Percentiles rank a stretch among this genome's conserved stretches.
Evolutionary conservation across 30 jellyfish, hydroid and myxozoan genomes (phyloP).

Genomic region (Aurelia aurita complex sp. Pacific): DNA sequence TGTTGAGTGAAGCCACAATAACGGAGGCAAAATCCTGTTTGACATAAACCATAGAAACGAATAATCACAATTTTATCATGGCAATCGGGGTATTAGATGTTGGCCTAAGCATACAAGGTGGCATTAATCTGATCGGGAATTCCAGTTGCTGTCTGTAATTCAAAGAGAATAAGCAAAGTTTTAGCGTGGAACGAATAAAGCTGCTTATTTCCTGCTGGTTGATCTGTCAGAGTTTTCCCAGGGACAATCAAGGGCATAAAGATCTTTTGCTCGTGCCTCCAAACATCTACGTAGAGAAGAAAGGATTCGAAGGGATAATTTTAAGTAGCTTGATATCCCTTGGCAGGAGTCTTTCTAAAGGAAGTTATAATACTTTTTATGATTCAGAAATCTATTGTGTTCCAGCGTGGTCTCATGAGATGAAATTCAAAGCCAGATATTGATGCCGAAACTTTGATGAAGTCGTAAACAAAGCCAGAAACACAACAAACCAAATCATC

Average conservation of each 20-base stretch:
- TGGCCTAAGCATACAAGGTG: background rate
- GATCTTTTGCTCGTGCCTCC: conserved; percentile 5
- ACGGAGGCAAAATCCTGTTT: too few species aligned
- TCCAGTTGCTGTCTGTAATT: conserved; percentile 22
- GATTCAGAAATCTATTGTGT: conserved; percentile 59
- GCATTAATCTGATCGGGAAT: background rate
- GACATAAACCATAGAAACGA: background rate
- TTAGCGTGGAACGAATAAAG: conserved; percentile 1
- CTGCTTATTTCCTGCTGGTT: conserved; percentile 23
- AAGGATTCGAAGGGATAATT: background rate
- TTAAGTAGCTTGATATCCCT: conserved; percentile 28
- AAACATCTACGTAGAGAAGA: conserved; percentile 11
- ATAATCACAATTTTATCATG: background rate
- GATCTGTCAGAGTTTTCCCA: conserved; percentile 21
- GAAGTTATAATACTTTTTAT: conserved; percentile 55
- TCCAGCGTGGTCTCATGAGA: conserved; percentile 46
- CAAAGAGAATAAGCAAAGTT: background rate
- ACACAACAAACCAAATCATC: conserved; percentile 50
- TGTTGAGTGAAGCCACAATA: conserved; percentile 21
- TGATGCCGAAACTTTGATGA: conserved; percentile 35
- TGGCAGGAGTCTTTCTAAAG: conserved; percentile 38
- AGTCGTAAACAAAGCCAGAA: conserved; percentile 50
- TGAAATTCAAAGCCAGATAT: conserved; percentile 48
- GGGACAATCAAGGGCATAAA: conserved; percentile 18
- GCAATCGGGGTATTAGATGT: conserved; percentile 7